phyloP scores from a whole-genome alignment of 2,888 invertebrate species.

The Philonicus albiceps region DNA sequence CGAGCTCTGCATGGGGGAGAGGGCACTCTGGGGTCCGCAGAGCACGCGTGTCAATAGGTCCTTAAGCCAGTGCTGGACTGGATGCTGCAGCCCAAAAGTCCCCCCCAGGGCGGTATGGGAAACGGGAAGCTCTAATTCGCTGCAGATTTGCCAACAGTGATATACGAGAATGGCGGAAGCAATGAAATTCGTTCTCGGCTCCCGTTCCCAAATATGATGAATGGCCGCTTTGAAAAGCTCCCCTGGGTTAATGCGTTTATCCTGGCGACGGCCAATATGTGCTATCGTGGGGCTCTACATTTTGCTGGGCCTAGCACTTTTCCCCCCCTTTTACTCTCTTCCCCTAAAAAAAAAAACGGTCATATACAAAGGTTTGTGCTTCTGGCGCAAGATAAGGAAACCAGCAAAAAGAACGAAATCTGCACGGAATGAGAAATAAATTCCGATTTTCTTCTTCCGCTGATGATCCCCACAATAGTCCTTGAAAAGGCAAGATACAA shows the following conservation, averaged over 20 bases:
- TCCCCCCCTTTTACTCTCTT: background rate
- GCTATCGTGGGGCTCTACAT: background rate
- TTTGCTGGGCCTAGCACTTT: slow-evolving; percentile 16
- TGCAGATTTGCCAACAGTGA: slow-evolving; percentile 47
- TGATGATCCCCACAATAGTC: slow-evolving; percentile 24
- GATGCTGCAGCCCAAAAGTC: background rate
- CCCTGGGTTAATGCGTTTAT: slow-evolving; percentile 34
- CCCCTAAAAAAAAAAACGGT: background rate
- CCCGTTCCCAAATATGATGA: slow-evolving; percentile 46
- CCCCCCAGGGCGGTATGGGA: background rate
- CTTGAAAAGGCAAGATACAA: slow-evolving; percentile 32
- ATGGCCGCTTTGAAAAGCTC: slow-evolving; percentile 49
- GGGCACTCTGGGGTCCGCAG: background rate
- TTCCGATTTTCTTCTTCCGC: slow-evolving; percentile 6
- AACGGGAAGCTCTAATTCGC: slow-evolving; percentile 41
- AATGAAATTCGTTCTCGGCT: slow-evolving; percentile 44
- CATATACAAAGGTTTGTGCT: slow-evolving; percentile 20
- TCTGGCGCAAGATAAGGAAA: background rate
- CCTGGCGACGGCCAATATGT: slow-evolving; percentile 3
- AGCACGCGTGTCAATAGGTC: background rate
- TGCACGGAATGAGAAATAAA: slow-evolving; percentile 25
- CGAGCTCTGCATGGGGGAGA: background rate
- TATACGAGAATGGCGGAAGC: slow-evolving; percentile 46
- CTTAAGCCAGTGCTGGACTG: background rate
- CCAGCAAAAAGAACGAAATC: slow-evolving; percentile 15